Conservation (phyloP, 92 coral and sea anemone genomes). For the Palythoa heliodiscus region DNA sequence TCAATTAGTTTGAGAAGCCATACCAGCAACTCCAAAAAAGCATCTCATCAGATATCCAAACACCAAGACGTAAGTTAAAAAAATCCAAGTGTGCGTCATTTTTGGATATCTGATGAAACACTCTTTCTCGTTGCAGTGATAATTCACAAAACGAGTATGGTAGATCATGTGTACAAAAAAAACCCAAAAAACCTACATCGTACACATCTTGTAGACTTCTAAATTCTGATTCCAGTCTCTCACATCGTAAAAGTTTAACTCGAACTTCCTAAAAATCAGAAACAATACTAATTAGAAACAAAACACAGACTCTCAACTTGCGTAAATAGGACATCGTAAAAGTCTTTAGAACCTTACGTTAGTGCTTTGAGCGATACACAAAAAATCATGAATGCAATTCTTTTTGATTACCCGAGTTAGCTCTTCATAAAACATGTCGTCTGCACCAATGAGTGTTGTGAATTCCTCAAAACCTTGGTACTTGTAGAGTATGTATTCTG, state of each 20-base stretch:
- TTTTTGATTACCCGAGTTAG: conserved; percentile 66
- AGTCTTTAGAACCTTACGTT: no score
- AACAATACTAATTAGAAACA: neutral
- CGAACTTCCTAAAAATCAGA: conserved; percentile 77
- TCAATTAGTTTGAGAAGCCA: no score
- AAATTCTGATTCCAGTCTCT: conserved; percentile 78
- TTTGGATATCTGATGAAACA: no score
- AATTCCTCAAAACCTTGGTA: conserved; percentile 76
- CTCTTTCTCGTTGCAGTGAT: neutral
- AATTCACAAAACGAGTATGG: neutral
- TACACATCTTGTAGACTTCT: conserved; percentile 88
- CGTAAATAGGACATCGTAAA: no score
- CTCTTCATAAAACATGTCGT: conserved; percentile 75
- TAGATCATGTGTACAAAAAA: neutral
- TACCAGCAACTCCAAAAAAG: no score
- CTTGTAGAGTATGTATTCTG: conserved; percentile 62
- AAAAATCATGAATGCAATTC: no score
- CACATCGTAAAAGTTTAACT: conserved; percentile 70
- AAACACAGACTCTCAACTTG: neutral
- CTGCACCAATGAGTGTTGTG: conserved; percentile 58
- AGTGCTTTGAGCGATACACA: no score
- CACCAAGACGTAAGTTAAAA: no score
- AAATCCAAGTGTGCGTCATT: no score
- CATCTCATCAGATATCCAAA: no score
- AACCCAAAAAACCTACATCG: conserved; percentile 67